phyloP scores from a whole-genome alignment of 2,113 vertebrate genomes.

The Labrus mixtus region DNA sequence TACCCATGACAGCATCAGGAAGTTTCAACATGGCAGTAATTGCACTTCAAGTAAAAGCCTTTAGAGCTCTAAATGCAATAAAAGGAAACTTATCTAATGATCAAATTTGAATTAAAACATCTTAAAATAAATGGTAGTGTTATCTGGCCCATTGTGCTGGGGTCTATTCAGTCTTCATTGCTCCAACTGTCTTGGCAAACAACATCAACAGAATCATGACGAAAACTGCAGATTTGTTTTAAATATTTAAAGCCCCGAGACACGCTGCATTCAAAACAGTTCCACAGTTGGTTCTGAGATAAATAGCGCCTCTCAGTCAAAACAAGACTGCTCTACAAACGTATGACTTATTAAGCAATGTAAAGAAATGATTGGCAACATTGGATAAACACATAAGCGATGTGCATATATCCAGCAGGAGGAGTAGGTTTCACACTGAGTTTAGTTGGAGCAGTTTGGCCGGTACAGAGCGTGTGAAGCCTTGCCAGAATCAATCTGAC shows the following conservation, averaged over 20 bases:
- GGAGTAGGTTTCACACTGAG: conserved; percentile 67
- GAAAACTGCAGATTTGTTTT: no score
- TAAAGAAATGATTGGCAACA: no score
- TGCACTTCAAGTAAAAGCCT: no score
- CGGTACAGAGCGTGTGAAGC: conserved; percentile 2
- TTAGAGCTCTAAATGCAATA: not conserved
- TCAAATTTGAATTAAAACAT: no score
- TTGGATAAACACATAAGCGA: no score
- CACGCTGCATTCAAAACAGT: no score
- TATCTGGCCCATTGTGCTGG: not conserved
- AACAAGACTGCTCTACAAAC: no score
- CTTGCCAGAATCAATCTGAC: conserved; percentile 12
- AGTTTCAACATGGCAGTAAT: not conserved
- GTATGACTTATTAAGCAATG: no score
- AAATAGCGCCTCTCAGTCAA: no score
- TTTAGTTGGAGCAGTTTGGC: not conserved
- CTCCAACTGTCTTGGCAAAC: not conserved
- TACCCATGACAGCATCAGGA: no score
- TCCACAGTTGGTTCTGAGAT: no score
- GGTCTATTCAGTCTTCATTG: not conserved
- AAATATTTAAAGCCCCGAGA: not conserved
- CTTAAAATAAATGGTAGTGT: not conserved
- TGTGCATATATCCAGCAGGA: no score
- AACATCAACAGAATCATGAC: not conserved
- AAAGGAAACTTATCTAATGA: not conserved